Conservation (phyloP, 2,888 invertebrate species). For the Dicroscelio sp. region DNA sequence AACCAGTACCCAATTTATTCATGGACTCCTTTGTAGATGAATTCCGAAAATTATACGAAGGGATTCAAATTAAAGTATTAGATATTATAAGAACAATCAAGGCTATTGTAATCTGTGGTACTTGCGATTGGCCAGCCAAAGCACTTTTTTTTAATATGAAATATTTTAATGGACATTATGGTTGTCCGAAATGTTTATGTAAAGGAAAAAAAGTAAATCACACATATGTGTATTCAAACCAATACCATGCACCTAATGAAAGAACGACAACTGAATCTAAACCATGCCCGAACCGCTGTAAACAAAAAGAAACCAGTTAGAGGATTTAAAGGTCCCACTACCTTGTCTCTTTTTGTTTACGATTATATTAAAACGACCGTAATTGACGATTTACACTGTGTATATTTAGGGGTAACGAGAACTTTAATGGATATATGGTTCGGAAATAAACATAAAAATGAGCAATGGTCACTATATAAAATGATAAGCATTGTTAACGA, state of each 20-base stretch:
- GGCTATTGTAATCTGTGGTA: slow-evolving; percentile 41
- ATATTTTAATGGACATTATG: slow-evolving; percentile 42
- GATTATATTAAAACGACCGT: slow-evolving; percentile 71
- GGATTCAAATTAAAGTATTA: slow-evolving; percentile 4
- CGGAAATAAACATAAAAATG: neutral
- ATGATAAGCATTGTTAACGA: neutral
- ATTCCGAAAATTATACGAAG: slow-evolving; percentile 36
- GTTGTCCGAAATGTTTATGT: slow-evolving; percentile 43
- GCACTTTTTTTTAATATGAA: slow-evolving; percentile 54
- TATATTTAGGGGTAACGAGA: slow-evolving; percentile 74
- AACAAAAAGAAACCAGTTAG: neutral
- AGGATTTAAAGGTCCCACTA: slow-evolving; percentile 76
- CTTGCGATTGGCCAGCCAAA: slow-evolving; percentile 65
- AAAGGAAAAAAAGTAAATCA: neutral
- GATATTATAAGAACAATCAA: neutral
- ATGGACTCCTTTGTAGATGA: slow-evolving; percentile 21
- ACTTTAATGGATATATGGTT: slow-evolving; percentile 71
- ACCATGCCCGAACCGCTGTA: slow-evolving; percentile 2
- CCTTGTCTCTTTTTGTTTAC: slow-evolving; percentile 42
- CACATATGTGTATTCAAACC: slow-evolving; percentile 28
- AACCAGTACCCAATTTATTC: slow-evolving; percentile 39
- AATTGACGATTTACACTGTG: slow-evolving; percentile 78
- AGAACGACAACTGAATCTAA: slow-evolving; percentile 44
- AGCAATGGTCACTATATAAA: neutral
- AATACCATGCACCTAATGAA: slow-evolving; percentile 2